Evolutionary conservation across 1,140 invertebrate species (phyloP), one percentile per base, ranked within the genome.

Genomic region (Leptonema lineaticorne): DNA sequence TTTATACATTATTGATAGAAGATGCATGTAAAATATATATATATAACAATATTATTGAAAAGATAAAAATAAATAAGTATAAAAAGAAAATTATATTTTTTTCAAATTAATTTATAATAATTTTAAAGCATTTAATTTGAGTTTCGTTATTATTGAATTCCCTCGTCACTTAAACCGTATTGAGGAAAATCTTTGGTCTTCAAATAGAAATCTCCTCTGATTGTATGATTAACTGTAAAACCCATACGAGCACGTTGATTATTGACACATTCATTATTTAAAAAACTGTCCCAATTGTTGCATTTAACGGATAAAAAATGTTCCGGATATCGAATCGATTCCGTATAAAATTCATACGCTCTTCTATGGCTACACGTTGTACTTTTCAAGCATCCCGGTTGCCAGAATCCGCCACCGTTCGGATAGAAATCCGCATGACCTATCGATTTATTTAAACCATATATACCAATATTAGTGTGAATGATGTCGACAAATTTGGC

Each of bases 381-480:
- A 14, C 57, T 59, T 8, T 75, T 74, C 5, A 5, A 5, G 59
- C 87, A 88, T 22, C 84, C 81, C 0, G 86, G 85, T 71, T 88
- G 87, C 14, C 77, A 74, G 5, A 78, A 77, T 0, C 79, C 80
- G n/a, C 84, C 84, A 4, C 84, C 82, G 71, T 88, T 88, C 11
- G 86, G 83, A 69, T 85, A 88, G 76, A 88, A 88, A 74, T 88
- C 87, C 0, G 81, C 78, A 71, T 86, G 84, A 14, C 84, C 85
- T 26, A 84, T 74, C 1, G 82, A 78, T n/a, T 79, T 77, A 3
- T 76, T 80, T 28, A 85, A 82, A 1, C 86, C 86, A 18, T 86
- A 75, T 30, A 80, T 80, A 62, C 85, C 82, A 28, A 78, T 78
- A 48, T 83, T 81, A 9, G 85, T 86, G 74, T 86, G 85, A 66